Evolutionary conservation across 1,140 invertebrate genomes (phyloP), one percentile per base, ranked within the genome.

Genomic region (Lucilia sericata): DNA sequence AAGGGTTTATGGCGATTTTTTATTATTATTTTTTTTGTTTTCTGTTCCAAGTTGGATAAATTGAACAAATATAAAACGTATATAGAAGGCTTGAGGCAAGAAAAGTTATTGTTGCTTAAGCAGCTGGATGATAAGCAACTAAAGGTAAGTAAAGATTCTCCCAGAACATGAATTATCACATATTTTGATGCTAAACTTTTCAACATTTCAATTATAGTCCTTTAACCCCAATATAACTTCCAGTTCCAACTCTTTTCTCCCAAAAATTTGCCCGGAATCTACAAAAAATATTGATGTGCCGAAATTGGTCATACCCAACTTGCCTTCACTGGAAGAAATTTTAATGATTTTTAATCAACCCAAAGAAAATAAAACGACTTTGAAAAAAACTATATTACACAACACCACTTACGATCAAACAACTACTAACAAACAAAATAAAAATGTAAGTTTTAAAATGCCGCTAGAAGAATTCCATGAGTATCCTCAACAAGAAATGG

Each of bases 301-400:
- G 1, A 80, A 80, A 9, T 19, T 9, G n/a, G 13, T 19, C 8
- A 25, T 80, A 42, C 42, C 76, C 0, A 51, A 51, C 25, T 51
- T 80, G 4, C 76, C 76, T 13, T 49, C 76, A 51, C 51, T 80
- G 13, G 49, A 7, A 4, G 76, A 80, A 12, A 51, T 80, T 25
- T 25, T 80, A 49, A 80, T 3, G 7, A 49, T 10, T 80, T 80
- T 80, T 21, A 51, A 80, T 42, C 30, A 42, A 5, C 19, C 47
- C 19, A 51, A 51, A 17, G 76, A 80, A 80, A 80, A 80, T 80
- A 78, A 34, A 34, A 80, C 76, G 4, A 80, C 13, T 49, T 49
- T 19, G 49, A 12, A 21, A 10, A 80, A 80, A 25, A 25, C 76
- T 2, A 80, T 80, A 51, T 25, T 80, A 80, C 76, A 21, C 42